phyloP scores from a whole-genome alignment of 2,888 invertebrate species.

The Ctenicera cuprea region DNA sequence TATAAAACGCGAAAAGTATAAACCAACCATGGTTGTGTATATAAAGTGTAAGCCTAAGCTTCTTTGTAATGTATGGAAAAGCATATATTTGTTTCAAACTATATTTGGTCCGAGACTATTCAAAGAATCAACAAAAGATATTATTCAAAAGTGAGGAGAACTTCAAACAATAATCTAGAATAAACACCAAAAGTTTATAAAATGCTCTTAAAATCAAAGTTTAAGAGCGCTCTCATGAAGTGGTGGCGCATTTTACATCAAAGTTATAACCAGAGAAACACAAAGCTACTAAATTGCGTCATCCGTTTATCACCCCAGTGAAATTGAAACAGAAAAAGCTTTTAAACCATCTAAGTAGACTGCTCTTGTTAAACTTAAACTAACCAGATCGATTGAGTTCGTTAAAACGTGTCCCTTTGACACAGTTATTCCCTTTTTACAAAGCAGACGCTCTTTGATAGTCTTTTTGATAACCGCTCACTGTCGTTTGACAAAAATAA shows the following conservation, averaged over 20 bases:
- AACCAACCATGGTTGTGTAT: no score
- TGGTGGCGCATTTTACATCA: conserved; percentile 37
- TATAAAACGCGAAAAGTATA: no score
- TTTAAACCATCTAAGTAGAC: conserved; percentile 50
- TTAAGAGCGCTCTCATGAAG: conserved; percentile 12
- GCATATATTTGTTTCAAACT: conserved; percentile 4
- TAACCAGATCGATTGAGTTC: conserved; percentile 50
- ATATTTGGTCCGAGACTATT: not conserved
- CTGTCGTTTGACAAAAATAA: not conserved
- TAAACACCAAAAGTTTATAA: conserved; percentile 19
- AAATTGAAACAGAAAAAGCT: conserved; percentile 51
- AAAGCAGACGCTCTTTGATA: not conserved
- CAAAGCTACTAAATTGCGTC: conserved; percentile 48
- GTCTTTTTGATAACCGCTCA: not conserved
- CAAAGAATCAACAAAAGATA: conserved; percentile 9
- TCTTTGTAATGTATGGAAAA: not conserved
- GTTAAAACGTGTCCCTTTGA: conserved; percentile 47
- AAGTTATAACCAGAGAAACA: conserved; percentile 48
- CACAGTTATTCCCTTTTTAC: conserved; percentile 11
- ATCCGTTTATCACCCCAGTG: conserved; percentile 50
- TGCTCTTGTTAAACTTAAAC: conserved; percentile 50
- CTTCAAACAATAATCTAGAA: conserved; percentile 7
- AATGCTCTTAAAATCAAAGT: conserved; percentile 31
- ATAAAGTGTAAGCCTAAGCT: conserved; percentile 5
- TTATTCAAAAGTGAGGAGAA: conserved; percentile 3